A percentile compares a stretch with the other conserved stretches of the same genome.
Evolutionary conservation across 2,113 vertebrate species (phyloP).

Genomic region (Tupaia chinensis): DNA sequence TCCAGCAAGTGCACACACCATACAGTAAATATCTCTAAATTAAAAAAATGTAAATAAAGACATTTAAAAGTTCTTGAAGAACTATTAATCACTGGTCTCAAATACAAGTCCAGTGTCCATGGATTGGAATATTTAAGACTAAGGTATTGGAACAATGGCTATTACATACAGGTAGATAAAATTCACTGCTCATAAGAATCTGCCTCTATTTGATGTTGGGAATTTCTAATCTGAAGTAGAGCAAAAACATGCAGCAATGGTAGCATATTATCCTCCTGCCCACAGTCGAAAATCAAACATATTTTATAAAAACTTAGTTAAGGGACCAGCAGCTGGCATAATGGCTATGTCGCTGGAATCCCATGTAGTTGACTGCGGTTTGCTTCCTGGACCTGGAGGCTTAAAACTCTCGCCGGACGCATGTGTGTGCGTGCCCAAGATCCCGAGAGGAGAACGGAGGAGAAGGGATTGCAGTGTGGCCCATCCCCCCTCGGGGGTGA

Average conservation of each 20-base stretch:
- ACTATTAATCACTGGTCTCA: neutral
- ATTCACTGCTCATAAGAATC: neutral
- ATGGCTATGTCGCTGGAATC: too few species aligned
- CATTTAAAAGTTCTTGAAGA: neutral
- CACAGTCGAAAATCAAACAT: neutral
- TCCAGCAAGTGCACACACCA: too few species aligned
- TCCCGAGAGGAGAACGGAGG: too few species aligned
- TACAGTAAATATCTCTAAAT: too few species aligned
- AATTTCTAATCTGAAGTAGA: neutral
- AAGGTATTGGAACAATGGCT: neutral
- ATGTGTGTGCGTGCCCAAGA: too few species aligned
- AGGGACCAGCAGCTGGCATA: too few species aligned
- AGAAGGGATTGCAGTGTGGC: too few species aligned
- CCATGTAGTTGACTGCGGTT: too few species aligned
- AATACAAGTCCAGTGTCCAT: accelerated
- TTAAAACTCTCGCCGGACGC: too few species aligned
- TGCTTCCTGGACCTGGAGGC: too few species aligned
- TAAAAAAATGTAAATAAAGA: neutral
- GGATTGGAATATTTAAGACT: neutral
- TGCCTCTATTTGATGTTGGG: neutral
- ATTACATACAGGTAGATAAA: neutral
- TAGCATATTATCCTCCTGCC: neutral
- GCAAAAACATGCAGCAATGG: neutral
- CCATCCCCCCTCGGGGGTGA: too few species aligned
- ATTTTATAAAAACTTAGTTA: neutral